These are phyloP conservation scores for Halyomorpha halys DNA, from an alignment of 1,140 invertebrate species.

Conservation along the genomic window DNA sequence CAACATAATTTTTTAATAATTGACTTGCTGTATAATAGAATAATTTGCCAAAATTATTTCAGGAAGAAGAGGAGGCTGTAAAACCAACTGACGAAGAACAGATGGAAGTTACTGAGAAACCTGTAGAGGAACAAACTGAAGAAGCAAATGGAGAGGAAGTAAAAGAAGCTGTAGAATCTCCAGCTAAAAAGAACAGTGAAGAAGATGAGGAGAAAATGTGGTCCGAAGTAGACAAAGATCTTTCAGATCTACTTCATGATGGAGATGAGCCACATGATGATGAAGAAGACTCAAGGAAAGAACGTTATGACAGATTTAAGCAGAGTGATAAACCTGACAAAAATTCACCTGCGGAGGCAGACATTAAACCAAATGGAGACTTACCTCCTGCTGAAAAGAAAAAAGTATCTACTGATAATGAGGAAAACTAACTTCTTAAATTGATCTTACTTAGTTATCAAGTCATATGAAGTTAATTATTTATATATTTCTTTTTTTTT, in stretches of 20 bases:
- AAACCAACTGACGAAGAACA: background rate
- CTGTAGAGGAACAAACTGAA: constrained; percentile 13
- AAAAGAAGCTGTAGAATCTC: constrained; percentile 8
- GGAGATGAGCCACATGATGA: constrained; percentile 15
- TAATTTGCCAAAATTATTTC: too few relatives aligned
- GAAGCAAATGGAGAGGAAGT: constrained; percentile 18
- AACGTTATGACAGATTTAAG: constrained; percentile 12
- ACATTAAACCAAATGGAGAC: constrained; percentile 1
- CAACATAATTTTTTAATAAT: too few relatives aligned
- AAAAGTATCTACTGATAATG: too few relatives aligned
- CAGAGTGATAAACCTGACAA: constrained; percentile 10
- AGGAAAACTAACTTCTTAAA: too few relatives aligned
- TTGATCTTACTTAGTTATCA: too few relatives aligned
- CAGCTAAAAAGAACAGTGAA: constrained; percentile 7
- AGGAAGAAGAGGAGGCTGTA: background rate
- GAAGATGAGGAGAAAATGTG: constrained; percentile 27
- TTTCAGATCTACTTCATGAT: constrained; percentile 24
- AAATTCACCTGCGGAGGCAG: constrained; percentile 4
- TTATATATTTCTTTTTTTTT: too few relatives aligned
- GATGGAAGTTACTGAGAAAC: constrained; percentile 15
- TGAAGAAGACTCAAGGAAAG: constrained; percentile 4
- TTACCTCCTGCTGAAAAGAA: constrained; percentile 1
- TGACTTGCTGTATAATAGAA: too few relatives aligned
- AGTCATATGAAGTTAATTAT: too few relatives aligned
- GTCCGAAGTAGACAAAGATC: constrained; percentile 24